Evolutionary conservation across 2,113 vertebrate genomes (phyloP), one percentile per base, ranked within the genome.

Genomic region (Ptyas mucosa): DNA sequence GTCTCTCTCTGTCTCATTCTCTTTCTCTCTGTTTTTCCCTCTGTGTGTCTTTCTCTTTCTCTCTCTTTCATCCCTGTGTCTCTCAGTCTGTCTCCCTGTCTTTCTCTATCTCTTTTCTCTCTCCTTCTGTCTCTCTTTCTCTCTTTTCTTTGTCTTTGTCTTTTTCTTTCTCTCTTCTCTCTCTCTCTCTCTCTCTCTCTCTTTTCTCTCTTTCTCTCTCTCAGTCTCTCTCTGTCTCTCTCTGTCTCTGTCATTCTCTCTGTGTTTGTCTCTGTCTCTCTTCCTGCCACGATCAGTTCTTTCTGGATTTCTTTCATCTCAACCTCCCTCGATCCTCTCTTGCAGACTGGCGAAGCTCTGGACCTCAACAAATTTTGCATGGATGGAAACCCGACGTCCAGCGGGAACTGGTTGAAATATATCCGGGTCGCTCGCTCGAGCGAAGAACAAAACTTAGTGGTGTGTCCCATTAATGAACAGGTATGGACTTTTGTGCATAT

Each of bases 331-430:
- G 8, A 18, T 46, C 0, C 75, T 75, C 26, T 61, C 85, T 96
- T n/a, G 1, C 98, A 99, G 99, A 96, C 98, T 69, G 98, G 98
- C 1, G 99, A 99, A 7, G 98, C 98, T 64, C 98, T 99, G 98
- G 98, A 98, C 46, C 98, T 95, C 3, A 97, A 98, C 92, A 99
- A 99, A 95, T 98, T 99, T 97, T 98, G 98, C 0, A 87, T 98
- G 29, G 99, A 99, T 10, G 96, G 96, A 0, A 94, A 95, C 93
- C 98, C 97, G 90, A 97, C 98, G 0, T 97, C 97, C 54, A 94
- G 97, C 7, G 98, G 98, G 92, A 98, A 98, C 98, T 99, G 99
- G 99, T 98, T 99, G 92, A 99, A 99, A 94, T 99, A 99, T 89
- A 98, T 99, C 96, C 98, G 99, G 20, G 98, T 97, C 15, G 98